Evolutionary conservation across 1,140 invertebrate genomes (phyloP).

Genomic region (Drusus annulatus): DNA sequence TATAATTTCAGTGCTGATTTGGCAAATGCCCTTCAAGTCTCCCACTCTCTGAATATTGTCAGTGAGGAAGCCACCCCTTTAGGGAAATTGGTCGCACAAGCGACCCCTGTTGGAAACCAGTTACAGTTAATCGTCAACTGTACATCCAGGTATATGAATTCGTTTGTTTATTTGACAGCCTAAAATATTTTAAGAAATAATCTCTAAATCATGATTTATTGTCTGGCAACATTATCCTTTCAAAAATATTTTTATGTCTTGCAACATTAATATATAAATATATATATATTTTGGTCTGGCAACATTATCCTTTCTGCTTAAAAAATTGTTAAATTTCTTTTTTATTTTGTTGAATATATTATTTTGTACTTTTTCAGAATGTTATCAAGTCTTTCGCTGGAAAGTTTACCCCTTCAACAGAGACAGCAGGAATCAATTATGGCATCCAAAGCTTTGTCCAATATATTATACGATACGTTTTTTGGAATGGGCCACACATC

Average conservation of each 20-base stretch:
- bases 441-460: constrained; percentile 38
- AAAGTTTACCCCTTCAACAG: constrained; percentile 36
- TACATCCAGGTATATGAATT: constrained; percentile 48
- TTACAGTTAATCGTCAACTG: constrained; percentile 43
- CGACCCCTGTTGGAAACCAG: constrained; percentile 45
- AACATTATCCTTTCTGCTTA: too few species aligned
- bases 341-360: too few species aligned
- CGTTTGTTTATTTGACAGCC: not conserved
- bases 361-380: constrained; percentile 40
- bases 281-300: too few species aligned
- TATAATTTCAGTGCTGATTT: constrained; percentile 42
- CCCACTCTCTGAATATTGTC: constrained; percentile 37
- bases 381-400: constrained; percentile 37
- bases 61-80: not conserved
- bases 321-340: too few species aligned
- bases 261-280: too few species aligned
- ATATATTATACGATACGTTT: constrained; percentile 40
- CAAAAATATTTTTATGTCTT: too few species aligned
- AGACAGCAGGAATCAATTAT: constrained; percentile 38
- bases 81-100: constrained; percentile 40
- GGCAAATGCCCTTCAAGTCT: constrained; percentile 41
- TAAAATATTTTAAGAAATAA: too few species aligned
- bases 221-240: not conserved
- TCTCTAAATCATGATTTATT: not conserved
- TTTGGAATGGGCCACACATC: constrained; percentile 42